Base-by-base conservation (phyloP, 1,140 invertebrate species). In the Drosophila tropicalis region DNA sequence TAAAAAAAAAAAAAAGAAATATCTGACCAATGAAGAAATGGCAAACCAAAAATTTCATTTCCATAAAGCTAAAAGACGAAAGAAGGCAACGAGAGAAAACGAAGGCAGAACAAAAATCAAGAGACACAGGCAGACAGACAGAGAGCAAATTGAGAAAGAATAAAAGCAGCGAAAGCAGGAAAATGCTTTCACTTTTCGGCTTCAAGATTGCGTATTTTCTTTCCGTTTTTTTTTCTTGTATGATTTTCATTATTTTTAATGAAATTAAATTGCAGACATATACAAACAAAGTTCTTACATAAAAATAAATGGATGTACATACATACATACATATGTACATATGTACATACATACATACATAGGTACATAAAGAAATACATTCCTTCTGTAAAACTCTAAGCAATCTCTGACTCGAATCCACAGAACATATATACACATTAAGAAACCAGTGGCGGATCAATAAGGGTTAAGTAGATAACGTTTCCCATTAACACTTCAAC, bases 11-110 rank as follows among this genome's bases (percentile, higher is more conserved):
- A 47, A 9, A 22, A 19, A 9, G 5, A 47, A 22, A 19, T 51
- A n/a, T 51, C 73, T 76, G 74, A 63, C 66, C 72, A 76, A 76
- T 70, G 63, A 76, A 62, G 62, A 62, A 75, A 76, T 76, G 73
- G 72, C 76, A 69, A 76, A 76, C 73, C 73, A 76, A 76, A 51
- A 76, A 75, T 74, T 57, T 64, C 57, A 76, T 76, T 68, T 76
- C 40, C 51, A 76, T 56, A 76, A 70, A 41, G 44, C 56, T 58
- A 10, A 25, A 15, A 25, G 32, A 61, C 47, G 13, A 47, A 47
- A 47, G 15, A 47, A 47, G 3, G 51, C 4, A 41, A 41, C 12
- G 44, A n/a, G 36, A 13, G 36, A 39, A 13, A 51, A 51, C 44
- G 44, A 22, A 22, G 19, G 44, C 19, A 51, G 44, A 51, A 51